Base-by-base conservation (phyloP, 1,140 invertebrate genomes). In the Penaeus chinensis region DNA sequence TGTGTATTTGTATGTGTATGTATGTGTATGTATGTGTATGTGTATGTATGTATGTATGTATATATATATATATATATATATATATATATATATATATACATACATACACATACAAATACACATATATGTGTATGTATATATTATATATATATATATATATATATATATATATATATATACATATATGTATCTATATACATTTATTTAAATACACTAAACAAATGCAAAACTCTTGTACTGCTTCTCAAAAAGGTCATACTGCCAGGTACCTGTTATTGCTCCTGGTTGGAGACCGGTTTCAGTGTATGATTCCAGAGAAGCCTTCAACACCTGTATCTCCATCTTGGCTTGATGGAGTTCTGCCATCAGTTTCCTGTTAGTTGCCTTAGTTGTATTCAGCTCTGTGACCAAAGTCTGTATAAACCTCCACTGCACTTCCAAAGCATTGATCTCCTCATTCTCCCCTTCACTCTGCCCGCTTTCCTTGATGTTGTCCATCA, bases 381-480 rank as follows among this genome's bases (percentile, higher is more conserved):
- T 82, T 13, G 80, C 80, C 74, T 87, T 87, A 19, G 80, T 87
- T 24, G 81, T 62, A 65, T 87, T 87, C 11, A 87, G 71, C 60
- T 87, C 86, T 4, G 86, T 62, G 37, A 87, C 86, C 47, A 87
- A 74, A 27, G 86, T 87, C 71, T 87, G 86, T 62, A 87, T 87
- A 66, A 87, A 87, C n/a, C 86, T 87, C 86, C 86, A 87, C 71
- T 87, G 86, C 37, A 87, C 86, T 77, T 87, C 86, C 65, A 87
- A 66, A n/a, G 86, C 80, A 66, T 82, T 63, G 16, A 62, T 82
- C 37, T 82, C 86, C 60, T 87, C 86, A 42, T 47, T 24, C n/a
- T 87, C 86, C 37, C 86, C 86, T 82, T 87, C 86, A 83, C 86
- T 87, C 60, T 87, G 85, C 27, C 85, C 85, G 82, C 85, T 87